phyloP scores from a whole-genome alignment of 2,113 vertebrate species.

The Xiphophorus couchianus region DNA sequence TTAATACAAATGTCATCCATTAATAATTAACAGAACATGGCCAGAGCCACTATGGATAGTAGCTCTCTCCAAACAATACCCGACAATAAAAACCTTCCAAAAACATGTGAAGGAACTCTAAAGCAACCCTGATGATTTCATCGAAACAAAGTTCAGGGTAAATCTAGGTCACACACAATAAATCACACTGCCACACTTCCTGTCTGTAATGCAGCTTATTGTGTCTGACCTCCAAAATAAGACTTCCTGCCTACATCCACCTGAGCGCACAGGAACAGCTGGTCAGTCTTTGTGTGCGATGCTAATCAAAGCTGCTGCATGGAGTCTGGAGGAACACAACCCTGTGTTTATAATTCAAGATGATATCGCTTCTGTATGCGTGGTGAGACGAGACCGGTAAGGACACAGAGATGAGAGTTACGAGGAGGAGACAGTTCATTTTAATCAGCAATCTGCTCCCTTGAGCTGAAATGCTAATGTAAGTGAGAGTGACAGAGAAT shows the following conservation, averaged over 20 bases:
- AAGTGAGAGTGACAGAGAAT: constrained; percentile 27
- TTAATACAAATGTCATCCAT: constrained; percentile 30
- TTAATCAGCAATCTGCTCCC: constrained; percentile 57
- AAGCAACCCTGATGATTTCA: constrained; percentile 3
- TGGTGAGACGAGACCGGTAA: constrained; percentile 23
- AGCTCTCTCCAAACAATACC: not conserved
- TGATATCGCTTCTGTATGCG: constrained; percentile 34
- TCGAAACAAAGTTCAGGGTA: constrained; percentile 3
- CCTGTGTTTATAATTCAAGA: constrained; percentile 59
- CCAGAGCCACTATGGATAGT: not conserved
- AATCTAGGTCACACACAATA: constrained; percentile 18
- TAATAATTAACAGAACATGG: constrained; percentile 28
- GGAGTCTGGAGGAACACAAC: constrained; percentile 39
- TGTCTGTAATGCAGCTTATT: constrained; percentile 46
- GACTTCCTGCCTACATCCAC: constrained; percentile 68
- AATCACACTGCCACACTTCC: constrained; percentile 49
- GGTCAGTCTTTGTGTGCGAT: constrained; percentile 44
- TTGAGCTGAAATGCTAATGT: constrained; percentile 37
- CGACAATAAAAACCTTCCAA: not conserved
- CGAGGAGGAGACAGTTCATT: constrained; percentile 21
- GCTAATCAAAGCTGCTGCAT: constrained; percentile 61
- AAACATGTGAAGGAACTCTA: not conserved
- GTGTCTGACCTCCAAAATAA: constrained; percentile 50
- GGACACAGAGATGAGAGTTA: constrained; percentile 14
- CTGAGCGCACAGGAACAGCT: constrained; percentile 56